These are phyloP conservation scores for Notothenia rossii DNA, from an alignment of 2,113 vertebrate species.

Conservation along the genomic window DNA sequence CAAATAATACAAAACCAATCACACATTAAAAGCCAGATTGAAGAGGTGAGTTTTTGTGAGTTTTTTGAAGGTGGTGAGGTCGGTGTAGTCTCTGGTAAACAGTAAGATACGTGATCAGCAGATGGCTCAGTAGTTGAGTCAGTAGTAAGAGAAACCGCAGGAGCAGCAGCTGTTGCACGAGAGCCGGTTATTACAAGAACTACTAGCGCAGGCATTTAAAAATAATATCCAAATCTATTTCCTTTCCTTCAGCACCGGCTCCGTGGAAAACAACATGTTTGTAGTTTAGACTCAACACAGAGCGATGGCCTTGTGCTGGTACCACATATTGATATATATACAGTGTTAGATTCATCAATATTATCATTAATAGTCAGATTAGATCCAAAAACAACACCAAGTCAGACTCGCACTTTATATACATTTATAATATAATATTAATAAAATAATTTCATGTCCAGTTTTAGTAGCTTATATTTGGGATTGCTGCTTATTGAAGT, in stretches of 20 bases:
- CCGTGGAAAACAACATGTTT: constrained; percentile 22
- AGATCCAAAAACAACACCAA: background rate
- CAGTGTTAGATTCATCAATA: too few relatives aligned
- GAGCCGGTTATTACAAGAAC: background rate
- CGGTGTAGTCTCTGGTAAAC: background rate
- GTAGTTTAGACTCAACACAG: constrained; percentile 27
- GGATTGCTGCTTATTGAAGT: background rate
- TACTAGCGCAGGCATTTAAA: constrained; percentile 27
- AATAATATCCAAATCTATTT: constrained; percentile 27
- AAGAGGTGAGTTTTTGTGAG: too few relatives aligned
- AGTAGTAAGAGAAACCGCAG: constrained; percentile 11
- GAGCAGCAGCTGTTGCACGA: background rate
- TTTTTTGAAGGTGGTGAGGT: too few relatives aligned
- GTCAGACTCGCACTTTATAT: background rate
- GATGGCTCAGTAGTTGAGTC: constrained; percentile 4
- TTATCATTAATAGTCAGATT: background rate
- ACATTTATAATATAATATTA: too few relatives aligned
- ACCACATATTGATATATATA: background rate
- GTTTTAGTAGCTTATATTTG: background rate
- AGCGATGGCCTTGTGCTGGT: background rate
- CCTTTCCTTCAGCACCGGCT: constrained; percentile 16
- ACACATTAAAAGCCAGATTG: too few relatives aligned
- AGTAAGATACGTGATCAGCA: background rate
- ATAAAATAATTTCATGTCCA: background rate
- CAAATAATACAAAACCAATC: too few relatives aligned